Percentiles rank a stretch among this genome's conserved stretches.
These are phyloP conservation scores for Sebastolobus alascanus DNA, from an alignment of 2,797 vertebrate species.

Conservation along the genomic window DNA sequence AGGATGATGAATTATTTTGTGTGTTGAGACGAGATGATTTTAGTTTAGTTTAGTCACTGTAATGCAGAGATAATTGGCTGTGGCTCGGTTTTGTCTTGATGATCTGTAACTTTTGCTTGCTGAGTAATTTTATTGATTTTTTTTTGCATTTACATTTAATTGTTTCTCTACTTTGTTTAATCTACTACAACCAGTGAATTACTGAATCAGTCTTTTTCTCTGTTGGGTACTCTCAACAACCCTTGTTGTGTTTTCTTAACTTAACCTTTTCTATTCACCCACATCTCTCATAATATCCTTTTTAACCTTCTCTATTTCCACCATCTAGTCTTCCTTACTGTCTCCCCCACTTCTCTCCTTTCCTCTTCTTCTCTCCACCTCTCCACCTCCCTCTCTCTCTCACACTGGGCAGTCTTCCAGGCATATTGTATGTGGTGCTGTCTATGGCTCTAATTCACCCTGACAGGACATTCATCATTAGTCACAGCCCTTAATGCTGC, in stretches of 20 bases:
- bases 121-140: constrained; percentile 18
- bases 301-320: not conserved
- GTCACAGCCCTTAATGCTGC: constrained; percentile 75
- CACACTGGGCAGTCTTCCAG: constrained; percentile 75
- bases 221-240: not conserved
- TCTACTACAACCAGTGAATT: constrained; percentile 10
- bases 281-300: not conserved
- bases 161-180: not conserved
- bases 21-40: constrained; percentile 29
- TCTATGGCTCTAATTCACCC: constrained; percentile 78
- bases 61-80: constrained; percentile 43
- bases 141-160: constrained; percentile 1
- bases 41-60: constrained; percentile 34
- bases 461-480: constrained; percentile 87
- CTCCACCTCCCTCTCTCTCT: constrained; percentile 15
- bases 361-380: constrained; percentile 13
- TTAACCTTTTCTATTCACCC: not conserved
- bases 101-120: constrained; percentile 27
- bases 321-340: not conserved
- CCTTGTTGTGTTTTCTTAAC: not conserved
- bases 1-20: constrained; percentile 24
- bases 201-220: not conserved
- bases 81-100: constrained; percentile 33
- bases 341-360: constrained; percentile 1
- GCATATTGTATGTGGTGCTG: constrained; percentile 66